phyloP scores from a whole-genome alignment of 2,113 vertebrate species.

The Hystrix cristata region DNA sequence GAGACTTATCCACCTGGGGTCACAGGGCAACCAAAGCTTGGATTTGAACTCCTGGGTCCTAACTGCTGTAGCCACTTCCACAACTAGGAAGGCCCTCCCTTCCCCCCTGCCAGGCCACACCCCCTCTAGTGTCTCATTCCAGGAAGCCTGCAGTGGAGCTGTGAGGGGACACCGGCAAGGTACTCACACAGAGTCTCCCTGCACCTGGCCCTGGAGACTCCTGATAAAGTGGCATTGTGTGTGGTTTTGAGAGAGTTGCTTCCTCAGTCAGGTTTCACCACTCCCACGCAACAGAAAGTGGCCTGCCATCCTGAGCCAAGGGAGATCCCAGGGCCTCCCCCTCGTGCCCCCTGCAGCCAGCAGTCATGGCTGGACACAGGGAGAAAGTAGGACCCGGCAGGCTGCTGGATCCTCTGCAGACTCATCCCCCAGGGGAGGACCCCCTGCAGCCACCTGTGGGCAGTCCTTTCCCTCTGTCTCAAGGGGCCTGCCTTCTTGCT shows the following conservation, averaged over 20 bases:
- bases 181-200: neutral
- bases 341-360: neutral
- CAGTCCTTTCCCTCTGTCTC: neutral
- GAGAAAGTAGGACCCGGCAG: constrained; percentile 27
- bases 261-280: constrained; percentile 30
- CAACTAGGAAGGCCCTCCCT: neutral
- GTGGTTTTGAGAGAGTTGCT: neutral
- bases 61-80: rapidly evolving
- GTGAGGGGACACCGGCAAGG: neutral
- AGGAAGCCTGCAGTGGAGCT: neutral
- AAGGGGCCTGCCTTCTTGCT: neutral
- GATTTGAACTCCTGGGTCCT: neutral
- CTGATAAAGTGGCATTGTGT: constrained; percentile 70
- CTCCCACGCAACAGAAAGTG: neutral
- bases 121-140: neutral
- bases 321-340: neutral
- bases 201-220: neutral
- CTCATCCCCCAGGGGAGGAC: neutral
- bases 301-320: neutral
- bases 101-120: rapidly evolving
- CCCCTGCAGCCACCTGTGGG: neutral
- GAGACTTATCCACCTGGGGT: neutral
- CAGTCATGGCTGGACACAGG: rapidly evolving
- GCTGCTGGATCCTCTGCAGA: neutral
- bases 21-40: neutral